Conservation (phyloP, 2,113 vertebrate species). For the Sebastes schlegelii region DNA sequence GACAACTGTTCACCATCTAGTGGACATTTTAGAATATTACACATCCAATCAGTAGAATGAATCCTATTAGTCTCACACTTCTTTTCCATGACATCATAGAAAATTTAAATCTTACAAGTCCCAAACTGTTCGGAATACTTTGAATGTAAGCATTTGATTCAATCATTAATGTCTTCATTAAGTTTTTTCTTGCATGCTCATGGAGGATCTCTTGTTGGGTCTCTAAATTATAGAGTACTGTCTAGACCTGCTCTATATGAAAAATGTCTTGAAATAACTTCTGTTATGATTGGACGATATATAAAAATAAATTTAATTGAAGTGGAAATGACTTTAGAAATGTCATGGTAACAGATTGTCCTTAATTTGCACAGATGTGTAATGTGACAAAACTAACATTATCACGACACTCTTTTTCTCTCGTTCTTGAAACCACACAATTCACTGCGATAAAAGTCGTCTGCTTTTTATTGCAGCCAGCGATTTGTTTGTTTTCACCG, state of each 20-base stretch:
- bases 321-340: not conserved
- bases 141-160: too few species aligned
- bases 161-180: too few species aligned
- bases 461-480: not conserved
- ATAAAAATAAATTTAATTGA: too few species aligned
- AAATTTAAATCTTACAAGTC: not conserved
- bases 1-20: conserved; percentile 12
- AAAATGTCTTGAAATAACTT: too few species aligned
- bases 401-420: not conserved
- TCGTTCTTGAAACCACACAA: not conserved
- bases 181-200: too few species aligned
- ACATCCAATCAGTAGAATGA: not conserved
- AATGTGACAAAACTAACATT: not conserved
- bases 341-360: not conserved
- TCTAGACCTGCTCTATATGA: too few species aligned
- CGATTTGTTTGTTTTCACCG: not conserved
- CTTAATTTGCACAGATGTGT: not conserved
- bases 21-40: conserved; percentile 10
- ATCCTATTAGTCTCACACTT: not conserved
- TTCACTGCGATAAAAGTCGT: not conserved
- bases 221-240: too few species aligned
- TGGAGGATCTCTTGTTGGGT: too few species aligned
- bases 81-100: not conserved
- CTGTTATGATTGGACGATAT: too few species aligned
- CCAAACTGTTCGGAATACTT: not conserved